A percentile compares a stretch with the other conserved stretches of the same genome.
phyloP scores from a whole-genome alignment of 1,140 invertebrate genomes.

The Rhizoglyphus robini region DNA sequence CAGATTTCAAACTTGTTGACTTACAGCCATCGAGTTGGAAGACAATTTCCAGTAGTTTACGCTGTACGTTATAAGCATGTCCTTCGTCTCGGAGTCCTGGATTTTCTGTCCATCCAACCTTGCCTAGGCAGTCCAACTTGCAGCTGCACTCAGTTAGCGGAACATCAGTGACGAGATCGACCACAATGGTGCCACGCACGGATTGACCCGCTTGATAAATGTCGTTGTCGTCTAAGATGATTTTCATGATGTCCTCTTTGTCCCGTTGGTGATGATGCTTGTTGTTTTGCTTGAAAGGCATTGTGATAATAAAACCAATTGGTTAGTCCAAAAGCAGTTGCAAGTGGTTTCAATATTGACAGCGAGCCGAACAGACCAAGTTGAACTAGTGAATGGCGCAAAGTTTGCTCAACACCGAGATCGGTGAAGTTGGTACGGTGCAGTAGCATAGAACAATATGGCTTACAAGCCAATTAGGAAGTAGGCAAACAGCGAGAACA shows the following conservation, averaged over 20 bases:
- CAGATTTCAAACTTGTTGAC: neutral
- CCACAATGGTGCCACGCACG: neutral
- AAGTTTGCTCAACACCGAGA: too few species aligned
- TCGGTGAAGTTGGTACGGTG: too few species aligned
- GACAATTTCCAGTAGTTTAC: neutral
- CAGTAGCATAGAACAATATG: too few species aligned
- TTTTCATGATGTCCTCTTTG: conserved; percentile 6
- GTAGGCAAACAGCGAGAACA: too few species aligned
- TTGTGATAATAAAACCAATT: neutral
- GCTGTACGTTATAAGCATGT: neutral
- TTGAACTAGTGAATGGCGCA: too few species aligned
- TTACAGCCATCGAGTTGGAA: neutral
- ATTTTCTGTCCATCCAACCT: conserved; percentile 14
- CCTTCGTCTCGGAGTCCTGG: conserved; percentile 10
- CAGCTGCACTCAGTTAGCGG: neutral
- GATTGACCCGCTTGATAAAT: neutral
- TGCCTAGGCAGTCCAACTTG: neutral
- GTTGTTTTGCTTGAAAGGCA: neutral
- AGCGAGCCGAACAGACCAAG: neutral
- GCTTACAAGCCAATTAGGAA: too few species aligned
- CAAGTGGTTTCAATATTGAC: too few species aligned
- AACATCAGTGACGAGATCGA: neutral
- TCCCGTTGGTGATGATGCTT: neutral
- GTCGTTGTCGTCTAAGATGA: conserved; percentile 3
- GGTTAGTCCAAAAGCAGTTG: neutral